Evolutionary conservation across 2,113 vertebrate genomes (phyloP).

Genomic region (Triplophysa tibetana): DNA sequence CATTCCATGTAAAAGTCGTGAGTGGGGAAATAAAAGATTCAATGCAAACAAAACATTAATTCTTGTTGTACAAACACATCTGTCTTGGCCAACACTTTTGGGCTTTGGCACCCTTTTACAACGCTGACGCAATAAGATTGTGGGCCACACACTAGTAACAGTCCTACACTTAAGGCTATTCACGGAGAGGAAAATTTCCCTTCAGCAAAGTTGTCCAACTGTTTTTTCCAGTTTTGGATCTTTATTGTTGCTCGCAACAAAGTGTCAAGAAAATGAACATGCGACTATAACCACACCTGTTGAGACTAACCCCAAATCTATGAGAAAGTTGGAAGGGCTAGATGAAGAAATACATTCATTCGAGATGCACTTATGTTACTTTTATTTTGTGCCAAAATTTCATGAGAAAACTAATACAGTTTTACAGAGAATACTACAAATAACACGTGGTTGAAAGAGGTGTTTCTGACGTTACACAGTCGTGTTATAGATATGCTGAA

Average conservation of each 20-base stretch:
- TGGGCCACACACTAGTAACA: slow-evolving; percentile 20
- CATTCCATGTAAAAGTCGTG: neutral
- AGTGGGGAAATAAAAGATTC: slow-evolving; percentile 9
- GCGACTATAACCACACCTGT: neutral
- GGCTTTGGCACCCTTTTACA: slow-evolving; percentile 11
- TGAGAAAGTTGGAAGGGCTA: neutral
- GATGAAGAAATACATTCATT: no score
- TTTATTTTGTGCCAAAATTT: no score
- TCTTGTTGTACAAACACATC: slow-evolving; percentile 14
- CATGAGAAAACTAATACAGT: neutral
- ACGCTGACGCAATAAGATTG: slow-evolving; percentile 31
- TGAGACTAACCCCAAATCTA: neutral
- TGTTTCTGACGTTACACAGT: neutral
- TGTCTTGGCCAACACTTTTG: slow-evolving; percentile 7
- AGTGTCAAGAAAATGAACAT: neutral
- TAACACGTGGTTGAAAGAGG: neutral
- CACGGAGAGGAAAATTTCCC: slow-evolving; percentile 16
- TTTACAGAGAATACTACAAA: neutral
- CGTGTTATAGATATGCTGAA: slow-evolving; percentile 26
- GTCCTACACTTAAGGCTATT: slow-evolving; percentile 24
- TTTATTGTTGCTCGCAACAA: slow-evolving; percentile 16
- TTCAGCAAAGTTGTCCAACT: neutral
- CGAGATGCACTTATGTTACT: neutral
- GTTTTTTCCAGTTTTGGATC: slow-evolving; percentile 28
- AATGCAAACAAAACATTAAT: slow-evolving; percentile 27